Evolutionary conservation across 2,797 vertebrate species (phyloP), one percentile per base, ranked within the genome.

Genomic region (Gallirallus australis): DNA sequence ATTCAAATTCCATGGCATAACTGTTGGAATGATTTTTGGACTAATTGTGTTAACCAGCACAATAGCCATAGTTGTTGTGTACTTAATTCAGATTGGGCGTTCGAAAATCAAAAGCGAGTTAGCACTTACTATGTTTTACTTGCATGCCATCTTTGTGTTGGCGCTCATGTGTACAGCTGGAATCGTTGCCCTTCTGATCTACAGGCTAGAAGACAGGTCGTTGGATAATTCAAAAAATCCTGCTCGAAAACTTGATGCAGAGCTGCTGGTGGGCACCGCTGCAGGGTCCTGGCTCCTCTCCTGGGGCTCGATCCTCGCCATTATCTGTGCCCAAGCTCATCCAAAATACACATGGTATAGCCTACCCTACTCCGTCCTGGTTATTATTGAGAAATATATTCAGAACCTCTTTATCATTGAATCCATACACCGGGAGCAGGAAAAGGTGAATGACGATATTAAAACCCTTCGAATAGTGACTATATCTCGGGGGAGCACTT

Each of bases 391-490:
- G 98, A 99, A 99, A 91, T 99, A 98, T 7, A 95, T 99, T 91
- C 99, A 99, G 97, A 99, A 99, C 94, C 98, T 99, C 77, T 99
- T 99, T 89, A 99, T 99, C 76, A 98, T 99, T 14, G 99, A 99
- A 97, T 99, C 99, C 9, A 97, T 99, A 28, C 99, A 99, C 89
- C 99, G 98, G 6, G 97, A 98, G 90, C 97, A 98, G 13, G 98
- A 97, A 7, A 95, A 91, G 56, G 93, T 59, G 37, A 96, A 97
- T 0, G 98, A 98, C 2, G 86, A 94, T 30, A 73, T 97, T 72
- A 94, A 94, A 82, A 96, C 97, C 52, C 60, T 98, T 95, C 98
- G 98, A 50, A 98, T 99, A 79, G 99, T 99, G 97, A 98, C 99
- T 0, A 93, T 99, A 82, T 98, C 98, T 33, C 97, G 53, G 0